Evolutionary conservation across 2,888 invertebrate species (phyloP).

Genomic region (Drosophila affinis): DNA sequence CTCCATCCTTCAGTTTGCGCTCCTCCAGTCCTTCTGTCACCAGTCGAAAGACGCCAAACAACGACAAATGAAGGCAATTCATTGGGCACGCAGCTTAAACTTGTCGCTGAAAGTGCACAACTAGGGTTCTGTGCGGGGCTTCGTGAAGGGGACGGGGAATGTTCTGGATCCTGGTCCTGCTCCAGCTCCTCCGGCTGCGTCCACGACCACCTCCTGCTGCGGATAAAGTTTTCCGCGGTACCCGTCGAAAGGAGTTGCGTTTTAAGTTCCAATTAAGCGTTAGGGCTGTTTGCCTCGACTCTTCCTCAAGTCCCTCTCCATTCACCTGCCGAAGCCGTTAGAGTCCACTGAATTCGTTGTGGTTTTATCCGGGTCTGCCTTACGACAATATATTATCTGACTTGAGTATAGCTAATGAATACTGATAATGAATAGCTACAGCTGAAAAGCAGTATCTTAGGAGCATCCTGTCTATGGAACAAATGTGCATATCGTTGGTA

Average conservation of each 20-base stretch:
- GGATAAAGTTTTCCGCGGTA: conserved; percentile 55
- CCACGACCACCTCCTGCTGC: conserved; percentile 30
- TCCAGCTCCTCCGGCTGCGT: conserved; percentile 21
- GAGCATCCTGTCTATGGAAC: too few relatives aligned
- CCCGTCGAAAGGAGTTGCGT: conserved; percentile 65
- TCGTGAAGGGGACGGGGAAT: not conserved
- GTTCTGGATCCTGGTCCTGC: conserved; percentile 4
- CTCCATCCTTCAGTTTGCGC: conserved; percentile 3
- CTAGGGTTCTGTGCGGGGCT: conserved; percentile 12
- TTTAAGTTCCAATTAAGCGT: conserved; percentile 72
- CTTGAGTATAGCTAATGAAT: not conserved
- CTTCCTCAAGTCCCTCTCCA: not conserved
- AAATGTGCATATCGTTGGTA: not conserved
- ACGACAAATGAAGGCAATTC: conserved; percentile 77
- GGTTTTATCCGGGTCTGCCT: conserved; percentile 17
- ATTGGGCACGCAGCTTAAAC: conserved; percentile 62
- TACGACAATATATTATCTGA: not conserved
- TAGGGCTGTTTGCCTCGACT: conserved; percentile 38
- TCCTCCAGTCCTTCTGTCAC: conserved; percentile 26
- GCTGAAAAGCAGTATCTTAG: too few relatives aligned
- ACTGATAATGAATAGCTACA: not conserved
- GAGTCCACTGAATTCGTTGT: conserved; percentile 1
- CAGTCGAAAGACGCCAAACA: conserved; percentile 46
- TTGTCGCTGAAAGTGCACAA: conserved; percentile 64
- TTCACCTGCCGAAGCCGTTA: too few relatives aligned